A percentile compares a stretch with the other conserved stretches of the same genome.
Conservation (phyloP, 2,797 vertebrate species). For the Apogon hyalosoma region DNA sequence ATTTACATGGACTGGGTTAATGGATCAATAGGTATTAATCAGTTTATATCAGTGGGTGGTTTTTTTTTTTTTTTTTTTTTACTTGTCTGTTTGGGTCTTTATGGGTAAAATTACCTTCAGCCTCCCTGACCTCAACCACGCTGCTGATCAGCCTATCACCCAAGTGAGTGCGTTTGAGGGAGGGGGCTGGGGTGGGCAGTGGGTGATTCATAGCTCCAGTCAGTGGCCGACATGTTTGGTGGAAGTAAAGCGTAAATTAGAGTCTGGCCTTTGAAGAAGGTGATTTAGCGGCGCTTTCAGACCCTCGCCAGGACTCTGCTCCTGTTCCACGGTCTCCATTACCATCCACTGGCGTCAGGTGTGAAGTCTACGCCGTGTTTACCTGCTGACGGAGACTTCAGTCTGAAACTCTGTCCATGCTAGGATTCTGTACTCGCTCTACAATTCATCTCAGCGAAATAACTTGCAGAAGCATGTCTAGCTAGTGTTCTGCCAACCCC, state of each 20-base stretch:
- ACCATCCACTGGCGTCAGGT: conserved; percentile 38
- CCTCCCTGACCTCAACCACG: conserved; percentile 70
- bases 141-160: conserved; percentile 75
- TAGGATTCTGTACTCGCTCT: conserved; percentile 45
- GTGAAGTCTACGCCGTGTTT: conserved; percentile 14
- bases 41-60: no score
- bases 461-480: conserved; percentile 54
- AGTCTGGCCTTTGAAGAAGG: conserved; percentile 71
- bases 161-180: conserved; percentile 61
- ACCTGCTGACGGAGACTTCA: background rate
- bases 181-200: conserved; percentile 20
- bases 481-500: conserved; percentile 60
- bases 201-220: conserved; percentile 73
- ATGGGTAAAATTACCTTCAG: conserved; percentile 51
- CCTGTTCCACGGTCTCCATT: conserved; percentile 33
- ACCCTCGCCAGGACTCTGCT: conserved; percentile 31
- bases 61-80: no score
- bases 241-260: conserved; percentile 72
- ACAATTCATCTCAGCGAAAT: conserved; percentile 39
- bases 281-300: conserved; percentile 68
- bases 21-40: no score
- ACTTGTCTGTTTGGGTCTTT: no score
- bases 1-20: no score
- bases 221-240: conserved; percentile 70
- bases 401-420: conserved; percentile 6